Evolutionary conservation across 2,888 invertebrate genomes (phyloP).

Genomic region (Euzophera pinguis): DNA sequence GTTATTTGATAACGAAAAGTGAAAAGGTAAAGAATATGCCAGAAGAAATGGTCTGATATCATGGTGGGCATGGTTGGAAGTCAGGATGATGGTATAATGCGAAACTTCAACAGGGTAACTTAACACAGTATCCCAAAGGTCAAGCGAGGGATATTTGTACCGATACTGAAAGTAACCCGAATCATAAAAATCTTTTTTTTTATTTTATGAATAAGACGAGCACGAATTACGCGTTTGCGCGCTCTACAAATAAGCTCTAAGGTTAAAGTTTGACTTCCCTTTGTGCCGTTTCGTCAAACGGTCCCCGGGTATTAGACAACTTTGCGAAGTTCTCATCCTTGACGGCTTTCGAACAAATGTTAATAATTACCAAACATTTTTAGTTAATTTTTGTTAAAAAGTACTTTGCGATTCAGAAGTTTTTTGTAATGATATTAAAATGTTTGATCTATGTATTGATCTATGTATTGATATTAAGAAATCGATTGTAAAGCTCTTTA

Average conservation of each 20-base stretch:
- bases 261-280: background rate
- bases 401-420: background rate
- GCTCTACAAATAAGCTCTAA: background rate
- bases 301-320: constrained; percentile 52
- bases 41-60: no score
- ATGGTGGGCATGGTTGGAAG: no score
- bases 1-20: no score
- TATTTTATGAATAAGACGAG: background rate
- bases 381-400: background rate
- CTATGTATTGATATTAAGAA: background rate
- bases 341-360: constrained; percentile 28
- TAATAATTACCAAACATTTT: constrained; percentile 25
- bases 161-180: no score
- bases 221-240: background rate
- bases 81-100: no score
- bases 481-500: no score
- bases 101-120: no score
- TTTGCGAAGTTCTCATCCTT: constrained; percentile 42
- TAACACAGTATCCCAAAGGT: no score
- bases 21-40: no score
- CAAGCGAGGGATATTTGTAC: no score
- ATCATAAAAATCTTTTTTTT: background rate
- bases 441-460: background rate
- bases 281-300: constrained; percentile 1
- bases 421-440: background rate